Evolutionary conservation across 2,113 vertebrate species (phyloP), one percentile per base, ranked within the genome.

Genomic region (Oceanites oceanicus): DNA sequence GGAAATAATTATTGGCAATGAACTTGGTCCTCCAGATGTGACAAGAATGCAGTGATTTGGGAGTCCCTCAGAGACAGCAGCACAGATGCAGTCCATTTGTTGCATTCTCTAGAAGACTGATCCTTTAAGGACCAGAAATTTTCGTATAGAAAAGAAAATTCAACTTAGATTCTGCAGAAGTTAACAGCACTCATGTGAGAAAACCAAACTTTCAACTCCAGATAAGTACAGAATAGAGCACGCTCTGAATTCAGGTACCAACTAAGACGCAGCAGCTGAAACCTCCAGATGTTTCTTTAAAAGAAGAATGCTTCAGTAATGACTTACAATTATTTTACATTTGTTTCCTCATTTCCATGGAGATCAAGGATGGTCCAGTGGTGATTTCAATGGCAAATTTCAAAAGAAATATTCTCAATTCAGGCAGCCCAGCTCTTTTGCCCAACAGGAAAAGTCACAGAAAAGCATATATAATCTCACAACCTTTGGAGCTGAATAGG

Each of bases 21-120:
- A 86, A 73, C 66, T 79, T 27, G 53, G 58, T 76, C 42, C 22
- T 96, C 92, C 96, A 96, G 93, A 97, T 96, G 96, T 76, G 94
- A 94, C 58, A 95, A 91, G 74, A 96, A 96, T 62, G 92, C 93
- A 93, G 74, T 58, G 90, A 88, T 92, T 32, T 82, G 66, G 70
- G 77, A 94, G 58, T 66, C 53, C 66, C 93, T 92, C 53, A 50
- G 85, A 82, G 58, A 91, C 44, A 91, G 62, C 49, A 93, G 84
- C 53, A 96, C 92, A 96, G 85, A 95, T 88, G 92, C 42, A 85
- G 53, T 53, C 85, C 96, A 95, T 90, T 90, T 96, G 93, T 29
- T 86, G 50, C 58, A 42, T 59, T 73, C 74, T 34, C 66, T 30
- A 90, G 62, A 79, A 93, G 61, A 79, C 40, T 20, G 68, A 92